Percentiles rank a stretch among this genome's conserved stretches.
phyloP scores from a whole-genome alignment of 2,888 invertebrate species.

The Stramonita haemastoma region DNA sequence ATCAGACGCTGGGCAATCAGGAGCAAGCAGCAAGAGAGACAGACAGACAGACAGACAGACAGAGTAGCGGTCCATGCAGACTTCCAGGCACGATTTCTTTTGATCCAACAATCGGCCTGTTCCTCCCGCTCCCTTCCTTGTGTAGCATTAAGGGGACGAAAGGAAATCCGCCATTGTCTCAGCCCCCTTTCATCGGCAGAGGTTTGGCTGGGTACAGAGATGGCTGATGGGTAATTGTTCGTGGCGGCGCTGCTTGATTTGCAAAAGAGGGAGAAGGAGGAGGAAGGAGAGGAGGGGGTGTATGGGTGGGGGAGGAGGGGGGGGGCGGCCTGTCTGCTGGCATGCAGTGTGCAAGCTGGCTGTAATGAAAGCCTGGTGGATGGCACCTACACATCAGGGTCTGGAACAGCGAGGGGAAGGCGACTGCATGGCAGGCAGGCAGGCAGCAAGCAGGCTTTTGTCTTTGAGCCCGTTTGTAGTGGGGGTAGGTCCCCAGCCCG shows the following conservation, averaged over 20 bases:
- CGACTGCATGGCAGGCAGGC: slow-evolving; percentile 10
- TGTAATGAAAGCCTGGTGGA: slow-evolving; percentile 7
- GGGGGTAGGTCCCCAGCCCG: background rate
- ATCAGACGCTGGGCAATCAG: background rate
- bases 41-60: slow-evolving; percentile 3
- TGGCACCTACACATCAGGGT: background rate
- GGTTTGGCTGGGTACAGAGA: background rate
- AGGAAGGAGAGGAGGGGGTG: background rate
- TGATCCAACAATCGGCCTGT: background rate
- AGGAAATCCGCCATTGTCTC: slow-evolving; percentile 29
- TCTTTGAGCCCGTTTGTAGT: background rate
- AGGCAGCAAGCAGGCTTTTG: too few relatives aligned
- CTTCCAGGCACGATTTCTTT: background rate
- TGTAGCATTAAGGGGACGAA: background rate
- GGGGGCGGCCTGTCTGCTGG: background rate
- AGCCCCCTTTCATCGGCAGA: background rate
- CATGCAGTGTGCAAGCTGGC: background rate
- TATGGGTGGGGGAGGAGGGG: background rate
- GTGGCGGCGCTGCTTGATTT: slow-evolving; percentile 21
- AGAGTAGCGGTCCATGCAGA: background rate
- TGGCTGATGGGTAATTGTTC: slow-evolving; percentile 13
- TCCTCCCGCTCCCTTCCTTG: background rate
- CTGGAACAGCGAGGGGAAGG: background rate
- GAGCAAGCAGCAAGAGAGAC: background rate
- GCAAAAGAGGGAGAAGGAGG: background rate